Conservation (phyloP, 2,888 invertebrate genomes). For the Vannuccia rotundouncinata region DNA sequence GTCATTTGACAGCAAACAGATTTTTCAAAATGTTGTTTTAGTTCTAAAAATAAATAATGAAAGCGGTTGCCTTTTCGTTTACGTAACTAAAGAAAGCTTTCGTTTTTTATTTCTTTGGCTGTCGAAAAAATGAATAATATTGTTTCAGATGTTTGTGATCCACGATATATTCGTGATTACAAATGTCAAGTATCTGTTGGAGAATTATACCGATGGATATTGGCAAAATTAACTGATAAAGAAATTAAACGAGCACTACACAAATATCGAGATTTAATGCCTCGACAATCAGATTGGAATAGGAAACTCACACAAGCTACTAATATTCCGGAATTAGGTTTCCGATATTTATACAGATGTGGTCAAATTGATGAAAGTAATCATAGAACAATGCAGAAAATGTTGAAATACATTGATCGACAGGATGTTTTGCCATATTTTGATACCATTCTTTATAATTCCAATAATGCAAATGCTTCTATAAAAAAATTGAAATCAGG, state of each 20-base stretch:
- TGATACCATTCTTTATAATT: constrained; percentile 39
- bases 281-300: constrained; percentile 39
- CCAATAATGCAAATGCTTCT: constrained; percentile 35
- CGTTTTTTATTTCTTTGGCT: too few species aligned
- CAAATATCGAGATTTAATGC: constrained; percentile 39
- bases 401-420: constrained; percentile 39
- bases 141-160: background rate
- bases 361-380: constrained; percentile 40
- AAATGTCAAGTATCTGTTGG: constrained; percentile 40
- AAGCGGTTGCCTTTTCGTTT: too few species aligned
- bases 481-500: constrained; percentile 31
- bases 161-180: background rate
- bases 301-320: constrained; percentile 39
- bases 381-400: constrained; percentile 40
- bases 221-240: constrained; percentile 40
- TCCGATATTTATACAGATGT: constrained; percentile 40
- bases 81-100: too few species aligned
- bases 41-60: too few species aligned
- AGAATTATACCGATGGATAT: constrained; percentile 40
- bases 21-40: too few species aligned
- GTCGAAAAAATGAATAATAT: background rate
- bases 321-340: constrained; percentile 39
- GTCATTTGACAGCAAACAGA: too few species aligned
- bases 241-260: constrained; percentile 39
- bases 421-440: constrained; percentile 40